Percentiles rank a stretch among this genome's conserved stretches.
These are phyloP conservation scores for Herpailurus yagouaroundi DNA, from an alignment of 2,113 vertebrate species.

Conservation along the genomic window DNA sequence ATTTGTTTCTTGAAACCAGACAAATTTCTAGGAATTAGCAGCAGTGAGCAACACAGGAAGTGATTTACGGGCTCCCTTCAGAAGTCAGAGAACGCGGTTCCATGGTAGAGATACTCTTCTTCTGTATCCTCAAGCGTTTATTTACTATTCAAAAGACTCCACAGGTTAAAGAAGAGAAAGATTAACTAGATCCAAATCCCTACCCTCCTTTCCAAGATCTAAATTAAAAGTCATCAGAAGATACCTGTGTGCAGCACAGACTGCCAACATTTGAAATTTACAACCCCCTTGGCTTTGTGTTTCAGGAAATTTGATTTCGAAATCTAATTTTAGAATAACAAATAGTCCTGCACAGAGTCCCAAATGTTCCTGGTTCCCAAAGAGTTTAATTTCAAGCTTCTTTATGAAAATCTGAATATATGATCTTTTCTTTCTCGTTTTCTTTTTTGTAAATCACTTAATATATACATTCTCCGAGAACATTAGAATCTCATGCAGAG, in stretches of 20 bases:
- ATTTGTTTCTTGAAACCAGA: constrained; percentile 45
- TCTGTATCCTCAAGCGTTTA: constrained; percentile 6
- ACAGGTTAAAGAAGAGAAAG: constrained; percentile 9
- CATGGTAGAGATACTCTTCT: not conserved
- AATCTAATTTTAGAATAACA: constrained; percentile 67
- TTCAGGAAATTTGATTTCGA: constrained; percentile 71
- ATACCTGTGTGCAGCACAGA: constrained; percentile 41
- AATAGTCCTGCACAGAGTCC: constrained; percentile 16
- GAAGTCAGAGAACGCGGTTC: not conserved
- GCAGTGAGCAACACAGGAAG: not conserved
- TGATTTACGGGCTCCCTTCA: constrained; percentile 35
- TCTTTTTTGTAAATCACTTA: constrained; percentile 30
- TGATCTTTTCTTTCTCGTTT: not conserved
- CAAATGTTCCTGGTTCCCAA: constrained; percentile 29
- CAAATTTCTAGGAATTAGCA: constrained; percentile 62
- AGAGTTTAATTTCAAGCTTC: constrained; percentile 47
- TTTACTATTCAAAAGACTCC: constrained; percentile 51
- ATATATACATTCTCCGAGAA: not conserved
- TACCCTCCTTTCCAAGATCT: constrained; percentile 55
- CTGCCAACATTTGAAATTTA: constrained; percentile 47
- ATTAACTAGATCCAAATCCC: constrained; percentile 65
- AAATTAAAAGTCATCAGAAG: constrained; percentile 69
- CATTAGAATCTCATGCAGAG: not conserved
- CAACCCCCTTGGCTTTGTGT: constrained; percentile 19
- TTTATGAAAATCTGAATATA: constrained; percentile 40